Evolutionary conservation across 1,140 invertebrate genomes (phyloP), one percentile per base, ranked within the genome.

Genomic region (Drosophila willistoni): DNA sequence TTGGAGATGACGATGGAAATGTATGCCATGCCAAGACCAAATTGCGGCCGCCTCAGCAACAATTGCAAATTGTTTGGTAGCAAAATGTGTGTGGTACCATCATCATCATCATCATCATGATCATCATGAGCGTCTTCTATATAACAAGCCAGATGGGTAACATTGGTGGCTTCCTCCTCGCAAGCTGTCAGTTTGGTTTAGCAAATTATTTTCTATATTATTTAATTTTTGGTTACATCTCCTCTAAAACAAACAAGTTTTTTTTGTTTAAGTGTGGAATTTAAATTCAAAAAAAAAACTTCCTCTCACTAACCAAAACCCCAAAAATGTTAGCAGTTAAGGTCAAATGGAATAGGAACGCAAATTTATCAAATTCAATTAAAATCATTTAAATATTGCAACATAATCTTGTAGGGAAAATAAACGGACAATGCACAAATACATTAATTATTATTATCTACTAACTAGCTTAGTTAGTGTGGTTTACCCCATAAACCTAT

Each of bases 41-140:
- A 85, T 86, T 85, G 82, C 75, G 79, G 75, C 71, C 71, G 80
- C 68, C 68, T 68, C 72, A 75, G 64, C 83, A 86, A 82, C 83
- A 86, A 87, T 86, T 73, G 84, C 83, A 86, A 82, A 86, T 86
- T 86, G 82, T 87, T 83, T 74, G 73, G 67, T 82, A 85, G 67
- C 81, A 85, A 77, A 82, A 29, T 77, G 73, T 77, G 72, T 77
- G 64, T 79, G 54, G 79, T 62, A 62, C 64, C 56, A 55, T 72
- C 61, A 63, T 33, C 66, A 25, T 64, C 42, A 59, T 36, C 68
- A 64, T 41, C 42, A 22, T n/a, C 13, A 34, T 42, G 1, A 7
- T 39, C 56, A 64, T 41, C 42, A 22, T 14, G 9, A 42, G 36
- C 62, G 64, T 34, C 71, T 60, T 70, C 57, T 51, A 22, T 51